These are phyloP conservation scores for Microcebus tavaratra DNA, from an alignment of 2,113 vertebrate species.

Conservation along the genomic window DNA sequence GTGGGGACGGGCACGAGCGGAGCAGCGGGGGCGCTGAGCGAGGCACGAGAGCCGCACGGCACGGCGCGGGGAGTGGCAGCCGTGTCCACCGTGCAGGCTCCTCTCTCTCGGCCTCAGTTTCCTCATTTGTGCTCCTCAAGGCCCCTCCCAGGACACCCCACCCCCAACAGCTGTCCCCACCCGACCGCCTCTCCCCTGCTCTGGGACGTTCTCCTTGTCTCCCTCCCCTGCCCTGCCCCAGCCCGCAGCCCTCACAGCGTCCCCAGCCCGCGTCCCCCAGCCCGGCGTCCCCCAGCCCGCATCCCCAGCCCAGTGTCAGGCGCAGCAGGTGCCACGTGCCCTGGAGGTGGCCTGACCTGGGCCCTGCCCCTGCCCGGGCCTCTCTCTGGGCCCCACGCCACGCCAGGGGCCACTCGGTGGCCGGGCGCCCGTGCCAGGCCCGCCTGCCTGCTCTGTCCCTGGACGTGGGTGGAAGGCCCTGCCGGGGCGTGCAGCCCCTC, in stretches of 20 bases:
- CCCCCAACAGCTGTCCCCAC: too few relatives aligned
- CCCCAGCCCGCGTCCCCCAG: too few relatives aligned
- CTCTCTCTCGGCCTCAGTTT: not conserved
- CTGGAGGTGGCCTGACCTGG: not conserved
- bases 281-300: too few relatives aligned
- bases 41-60: not conserved
- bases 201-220: accelerated
- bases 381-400: not conserved
- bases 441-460: not conserved
- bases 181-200: not conserved
- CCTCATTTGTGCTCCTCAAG: accelerated
- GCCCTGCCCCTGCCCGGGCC: not conserved
- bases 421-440: not conserved
- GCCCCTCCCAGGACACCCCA: accelerated
- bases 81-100: not conserved
- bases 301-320: not conserved
- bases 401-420: not conserved
- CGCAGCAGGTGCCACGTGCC: accelerated
- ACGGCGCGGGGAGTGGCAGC: accelerated
- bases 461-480: accelerated
- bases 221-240: accelerated
- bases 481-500: accelerated
- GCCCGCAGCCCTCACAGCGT: not conserved
- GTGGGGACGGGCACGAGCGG: not conserved
- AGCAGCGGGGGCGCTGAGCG: accelerated